Percentiles rank a stretch among this genome's conserved stretches.
These are phyloP conservation scores for Pristionchus maxplancki DNA, from an alignment of 2,888 invertebrate genomes.

Conservation along the genomic window DNA sequence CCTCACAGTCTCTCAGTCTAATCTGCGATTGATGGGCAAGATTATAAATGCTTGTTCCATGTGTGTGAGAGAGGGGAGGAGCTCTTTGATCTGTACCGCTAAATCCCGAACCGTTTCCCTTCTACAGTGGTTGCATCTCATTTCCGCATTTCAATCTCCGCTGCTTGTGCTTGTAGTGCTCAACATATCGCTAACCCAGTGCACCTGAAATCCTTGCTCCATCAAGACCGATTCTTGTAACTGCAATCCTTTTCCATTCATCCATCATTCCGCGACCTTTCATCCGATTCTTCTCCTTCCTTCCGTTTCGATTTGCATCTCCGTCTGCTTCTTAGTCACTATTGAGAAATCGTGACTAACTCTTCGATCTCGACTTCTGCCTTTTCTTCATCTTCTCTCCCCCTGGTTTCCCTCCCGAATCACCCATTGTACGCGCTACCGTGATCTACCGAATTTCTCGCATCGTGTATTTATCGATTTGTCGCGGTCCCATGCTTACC, in stretches of 20 bases:
- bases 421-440: background rate
- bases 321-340: background rate
- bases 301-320: slow-evolving; percentile 15
- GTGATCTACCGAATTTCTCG: background rate
- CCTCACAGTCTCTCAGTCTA: background rate
- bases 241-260: background rate
- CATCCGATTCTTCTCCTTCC: slow-evolving; percentile 2
- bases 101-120: background rate
- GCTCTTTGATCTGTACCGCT: background rate
- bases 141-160: background rate
- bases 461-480: background rate
- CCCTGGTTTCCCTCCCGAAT: background rate
- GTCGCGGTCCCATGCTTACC: background rate
- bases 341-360: slow-evolving; percentile 18
- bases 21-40: background rate
- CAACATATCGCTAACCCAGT: background rate
- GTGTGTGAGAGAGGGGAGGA: background rate
- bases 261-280: background rate
- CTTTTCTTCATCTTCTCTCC: background rate
- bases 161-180: background rate
- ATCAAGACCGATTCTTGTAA: background rate
- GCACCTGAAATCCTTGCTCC: background rate
- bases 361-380: background rate
- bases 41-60: slow-evolving; percentile 29
- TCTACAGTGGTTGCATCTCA: background rate